A percentile compares a stretch with the other conserved stretches of the same genome.
Conservation (phyloP, 2,797 vertebrate genomes). For the Leptatherina wallacei region DNA sequence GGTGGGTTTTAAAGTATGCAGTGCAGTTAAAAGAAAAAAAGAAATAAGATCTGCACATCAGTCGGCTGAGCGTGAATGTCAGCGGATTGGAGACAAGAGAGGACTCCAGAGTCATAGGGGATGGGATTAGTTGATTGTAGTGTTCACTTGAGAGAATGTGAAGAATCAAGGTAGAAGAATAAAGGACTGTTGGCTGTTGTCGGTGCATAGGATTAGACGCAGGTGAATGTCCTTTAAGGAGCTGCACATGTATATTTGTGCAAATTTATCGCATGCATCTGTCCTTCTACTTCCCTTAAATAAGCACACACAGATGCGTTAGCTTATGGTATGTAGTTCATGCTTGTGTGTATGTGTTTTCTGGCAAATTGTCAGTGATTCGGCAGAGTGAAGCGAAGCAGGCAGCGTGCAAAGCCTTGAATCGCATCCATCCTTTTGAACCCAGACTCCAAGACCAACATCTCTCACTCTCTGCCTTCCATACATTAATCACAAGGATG, state of each 20-base stretch:
- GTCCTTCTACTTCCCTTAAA: constrained; percentile 1
- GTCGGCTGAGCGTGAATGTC: constrained; percentile 57
- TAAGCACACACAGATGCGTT: neutral
- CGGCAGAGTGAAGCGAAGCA: constrained; percentile 31
- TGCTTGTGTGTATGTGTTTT: constrained; percentile 11
- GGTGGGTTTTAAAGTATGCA: constrained; percentile 67
- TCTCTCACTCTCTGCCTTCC: constrained; percentile 57
- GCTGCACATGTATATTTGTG: constrained; percentile 6
- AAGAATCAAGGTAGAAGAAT: constrained; percentile 17
- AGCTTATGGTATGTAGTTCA: neutral
- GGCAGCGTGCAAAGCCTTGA: constrained; percentile 50
- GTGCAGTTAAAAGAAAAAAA: constrained; percentile 40
- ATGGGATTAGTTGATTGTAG: constrained; percentile 51
- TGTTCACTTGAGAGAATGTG: constrained; percentile 39
- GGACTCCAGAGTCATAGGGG: constrained; percentile 48
- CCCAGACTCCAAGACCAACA: constrained; percentile 66
- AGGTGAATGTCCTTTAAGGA: constrained; percentile 31
- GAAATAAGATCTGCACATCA: constrained; percentile 25
- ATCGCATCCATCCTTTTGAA: constrained; percentile 59
- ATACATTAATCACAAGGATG: constrained; percentile 67
- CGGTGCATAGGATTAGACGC: constrained; percentile 40
- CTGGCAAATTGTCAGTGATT: constrained; percentile 30
- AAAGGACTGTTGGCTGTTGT: constrained; percentile 27
- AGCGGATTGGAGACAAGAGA: constrained; percentile 35
- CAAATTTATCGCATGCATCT: constrained; percentile 4